Base-by-base conservation (phyloP, 2,888 invertebrate genomes). In the Sphaerophoria rueppellii region DNA sequence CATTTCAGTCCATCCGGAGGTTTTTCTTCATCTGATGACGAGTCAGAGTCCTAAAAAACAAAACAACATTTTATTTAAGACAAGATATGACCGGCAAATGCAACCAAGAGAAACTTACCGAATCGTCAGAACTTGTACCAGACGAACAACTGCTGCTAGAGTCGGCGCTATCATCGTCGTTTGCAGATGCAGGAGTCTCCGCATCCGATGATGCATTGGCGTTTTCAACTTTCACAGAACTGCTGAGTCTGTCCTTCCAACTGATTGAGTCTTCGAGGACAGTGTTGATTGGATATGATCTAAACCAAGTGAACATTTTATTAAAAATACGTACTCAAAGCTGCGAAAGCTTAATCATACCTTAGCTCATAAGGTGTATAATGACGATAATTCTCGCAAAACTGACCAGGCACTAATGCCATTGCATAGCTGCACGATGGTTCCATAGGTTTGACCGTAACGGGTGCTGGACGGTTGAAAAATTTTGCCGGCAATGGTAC, bases 321-420 rank as follows among this genome's bases (percentile, higher is more conserved):
- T 74, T 12, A 24, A 6, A 40, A 50, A 32, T 1, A 34, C 4
- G 1, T 32, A 16, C n/a, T 2, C 32, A 11, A 37, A 24, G 54
- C 6, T 46, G 87, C 91, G 16, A n/a, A 5, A 6, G 14, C 4
- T 14, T 0, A 32, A 34, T 55, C 32, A 2, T 90, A 95, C 94
- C 92, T 92, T 76, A 99, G 93, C 92, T 99, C 98, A 12, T 95
- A 94, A 6, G 97, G 93, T 2, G 96, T 95, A 91, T 97, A 98
- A 77, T 91, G 88, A 89, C 95, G 95, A 92, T 96, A 98, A 90
- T 94, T 94, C 91, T 98, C 97, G 88, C 96, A 96, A 93, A 95
- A 99, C 93, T 99, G 99, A n/a, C 99, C 99, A 48, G 98, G 98
- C 88, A 99, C 95, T 86, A 99, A 93, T 57, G 99, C 95, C 82